These are phyloP conservation scores for Pammene fasciana DNA, from an alignment of 2,888 invertebrate genomes.

Conservation along the genomic window DNA sequence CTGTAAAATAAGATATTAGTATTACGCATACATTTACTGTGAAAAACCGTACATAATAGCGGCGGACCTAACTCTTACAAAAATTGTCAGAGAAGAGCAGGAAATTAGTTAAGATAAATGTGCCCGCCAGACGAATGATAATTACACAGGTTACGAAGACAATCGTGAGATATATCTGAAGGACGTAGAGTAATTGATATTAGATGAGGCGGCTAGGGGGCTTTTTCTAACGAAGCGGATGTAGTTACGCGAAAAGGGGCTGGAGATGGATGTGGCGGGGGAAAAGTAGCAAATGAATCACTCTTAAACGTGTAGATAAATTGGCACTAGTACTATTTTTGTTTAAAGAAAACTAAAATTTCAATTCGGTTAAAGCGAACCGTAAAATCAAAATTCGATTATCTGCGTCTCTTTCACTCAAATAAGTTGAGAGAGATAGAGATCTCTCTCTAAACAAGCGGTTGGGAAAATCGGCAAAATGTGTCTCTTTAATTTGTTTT, in stretches of 20 bases:
- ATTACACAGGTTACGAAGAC: slow-evolving; percentile 36
- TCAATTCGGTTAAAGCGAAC: no score
- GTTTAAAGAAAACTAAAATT: no score
- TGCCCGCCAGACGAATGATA: slow-evolving; percentile 26
- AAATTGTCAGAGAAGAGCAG: slow-evolving; percentile 23
- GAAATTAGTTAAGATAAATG: slow-evolving; percentile 39
- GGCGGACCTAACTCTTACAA: slow-evolving; percentile 5
- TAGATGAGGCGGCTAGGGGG: slow-evolving; percentile 15
- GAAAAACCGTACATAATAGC: not conserved
- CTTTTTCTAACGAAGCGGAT: slow-evolving; percentile 23
- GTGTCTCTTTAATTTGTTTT: no score
- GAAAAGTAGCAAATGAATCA: slow-evolving; percentile 15
- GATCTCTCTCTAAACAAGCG: no score
- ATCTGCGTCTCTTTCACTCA: no score
- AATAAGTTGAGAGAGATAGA: no score
- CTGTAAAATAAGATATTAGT: no score
- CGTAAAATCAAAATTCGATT: no score
- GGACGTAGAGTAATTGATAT: slow-evolving; percentile 29
- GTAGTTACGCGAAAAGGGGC: slow-evolving; percentile 11
- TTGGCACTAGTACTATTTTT: not conserved
- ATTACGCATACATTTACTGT: not conserved
- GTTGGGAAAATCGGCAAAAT: no score
- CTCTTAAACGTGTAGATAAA: slow-evolving; percentile 6
- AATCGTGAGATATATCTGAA: slow-evolving; percentile 32
- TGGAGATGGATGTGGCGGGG: slow-evolving; percentile 2